Percentiles rank a stretch among this genome's conserved stretches.
These are phyloP conservation scores for Adelges cooleyi DNA, from an alignment of 1,140 invertebrate species.

Conservation along the genomic window DNA sequence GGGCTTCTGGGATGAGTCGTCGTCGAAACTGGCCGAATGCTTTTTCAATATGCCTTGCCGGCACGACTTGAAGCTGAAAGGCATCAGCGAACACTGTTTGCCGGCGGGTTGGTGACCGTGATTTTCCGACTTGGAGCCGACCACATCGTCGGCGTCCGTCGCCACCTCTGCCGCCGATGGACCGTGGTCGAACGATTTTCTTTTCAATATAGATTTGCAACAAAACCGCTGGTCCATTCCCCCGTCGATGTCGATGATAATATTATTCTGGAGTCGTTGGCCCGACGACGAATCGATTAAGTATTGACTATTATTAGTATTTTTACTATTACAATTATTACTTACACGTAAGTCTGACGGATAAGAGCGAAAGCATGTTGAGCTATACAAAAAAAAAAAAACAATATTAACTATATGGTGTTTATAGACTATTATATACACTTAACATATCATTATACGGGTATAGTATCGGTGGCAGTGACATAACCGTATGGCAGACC, in stretches of 20 bases:
- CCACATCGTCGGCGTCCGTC: neutral
- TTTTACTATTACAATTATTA: neutral
- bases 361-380: neutral
- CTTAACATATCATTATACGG: too few species aligned
- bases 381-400: conserved; percentile 15
- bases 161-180: neutral
- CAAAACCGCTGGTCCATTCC: conserved; percentile 32
- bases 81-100: conserved; percentile 20
- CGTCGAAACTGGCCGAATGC: conserved; percentile 57
- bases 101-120: neutral
- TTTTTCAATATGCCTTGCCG: conserved; percentile 68
- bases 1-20: conserved; percentile 52
- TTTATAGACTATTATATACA: too few species aligned
- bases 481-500: neutral
- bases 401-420: neutral
- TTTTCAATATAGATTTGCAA: conserved; percentile 32
- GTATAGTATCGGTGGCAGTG: neutral
- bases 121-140: too few species aligned
- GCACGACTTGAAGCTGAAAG: conserved; percentile 34
- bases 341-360: conserved; percentile 22
- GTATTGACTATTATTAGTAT: too few species aligned
- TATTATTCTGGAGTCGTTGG: neutral
- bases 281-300: neutral
- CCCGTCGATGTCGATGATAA: neutral
- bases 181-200: conserved; percentile 41